phyloP scores from a whole-genome alignment of 2,888 invertebrate genomes.

The Lasioglossum marginatum region DNA sequence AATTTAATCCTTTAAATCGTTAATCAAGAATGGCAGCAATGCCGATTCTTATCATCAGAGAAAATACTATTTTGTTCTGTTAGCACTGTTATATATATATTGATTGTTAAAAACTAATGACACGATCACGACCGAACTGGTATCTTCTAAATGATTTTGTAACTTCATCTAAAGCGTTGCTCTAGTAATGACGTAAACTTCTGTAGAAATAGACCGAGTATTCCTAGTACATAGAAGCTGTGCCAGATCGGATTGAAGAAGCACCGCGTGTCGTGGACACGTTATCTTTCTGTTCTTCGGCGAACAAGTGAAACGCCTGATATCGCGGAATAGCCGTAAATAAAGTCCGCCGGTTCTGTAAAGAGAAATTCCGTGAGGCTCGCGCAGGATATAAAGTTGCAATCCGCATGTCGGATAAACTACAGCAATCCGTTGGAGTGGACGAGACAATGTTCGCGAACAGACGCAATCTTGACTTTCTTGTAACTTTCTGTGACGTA shows the following conservation, averaged over 20 bases:
- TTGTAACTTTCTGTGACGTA: not conserved
- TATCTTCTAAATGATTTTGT: constrained; percentile 7
- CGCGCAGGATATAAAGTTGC: constrained; percentile 25
- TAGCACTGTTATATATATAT: not conserved
- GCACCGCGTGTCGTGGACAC: constrained; percentile 3
- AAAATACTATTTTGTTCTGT: not conserved
- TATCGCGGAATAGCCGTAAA: constrained; percentile 34
- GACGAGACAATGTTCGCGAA: constrained; percentile 4
- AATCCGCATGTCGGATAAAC: constrained; percentile 42
- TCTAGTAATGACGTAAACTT: constrained; percentile 7
- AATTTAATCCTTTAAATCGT: not conserved
- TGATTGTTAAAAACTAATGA: not conserved
- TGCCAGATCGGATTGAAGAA: constrained; percentile 28
- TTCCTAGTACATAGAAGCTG: constrained; percentile 5
- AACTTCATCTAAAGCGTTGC: not conserved
- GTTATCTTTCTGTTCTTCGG: constrained; percentile 36
- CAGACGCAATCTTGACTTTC: constrained; percentile 24
- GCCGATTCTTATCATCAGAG: not conserved
- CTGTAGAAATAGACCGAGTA: constrained; percentile 20
- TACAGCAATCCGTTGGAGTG: constrained; percentile 23
- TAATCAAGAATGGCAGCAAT: not conserved
- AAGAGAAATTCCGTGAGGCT: constrained; percentile 33
- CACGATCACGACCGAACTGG: not conserved
- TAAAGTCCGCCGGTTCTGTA: constrained; percentile 6
- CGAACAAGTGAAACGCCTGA: constrained; percentile 31